Base-by-base conservation (phyloP, 64 coral and sea anemone genomes). In the Exaiptasia diaphana region DNA sequence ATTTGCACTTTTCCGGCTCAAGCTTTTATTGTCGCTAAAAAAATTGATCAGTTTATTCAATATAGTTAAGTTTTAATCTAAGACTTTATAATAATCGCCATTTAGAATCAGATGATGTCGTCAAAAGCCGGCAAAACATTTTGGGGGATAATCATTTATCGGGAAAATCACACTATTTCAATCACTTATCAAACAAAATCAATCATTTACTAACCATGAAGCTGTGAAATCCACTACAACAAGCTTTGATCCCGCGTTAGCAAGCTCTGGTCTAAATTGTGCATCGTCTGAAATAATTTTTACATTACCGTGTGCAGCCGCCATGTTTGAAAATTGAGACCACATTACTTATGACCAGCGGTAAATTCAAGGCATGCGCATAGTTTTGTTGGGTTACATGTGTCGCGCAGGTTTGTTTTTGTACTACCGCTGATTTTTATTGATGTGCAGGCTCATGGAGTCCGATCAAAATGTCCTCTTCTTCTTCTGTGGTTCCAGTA, bases 201-300 rank as follows among this genome's bases (percentile, higher is more conserved):
- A 18, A 4, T 6, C 23, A 46, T 25, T 7, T n/a, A 89, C 80
- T 38, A 30, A 95, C 91, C 91, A 95, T 36, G 55, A 62, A 29
- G 91, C 91, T 64, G 80, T 89, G 24, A 95, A 95, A 49, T 95
- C 91, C 2, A 89, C 86, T 26, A 95, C 86, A 12, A 95, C 91
- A 43, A 95, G 64, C 75, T 95, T 95, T 3, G 91, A 13, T 37
- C 86, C 91, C 54, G 86, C 91, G 49, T 75, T 85, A 37, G 56
- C 68, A 59, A 95, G 77, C 85, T 95, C 91, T 49, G 72, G 56
- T 78, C 62, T 77, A 84, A 84, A 90, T n/a, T 90, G 86, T 4
- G 32, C 64, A 73, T 95, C 80, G 58, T 50, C 43, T 12, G 49
- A 28, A 29, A 95, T 74, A 5, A 80, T 42, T 78, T 79, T 90